Conservation (phyloP, 2,113 vertebrate species). For the Ibidorhyncha struthersii region DNA sequence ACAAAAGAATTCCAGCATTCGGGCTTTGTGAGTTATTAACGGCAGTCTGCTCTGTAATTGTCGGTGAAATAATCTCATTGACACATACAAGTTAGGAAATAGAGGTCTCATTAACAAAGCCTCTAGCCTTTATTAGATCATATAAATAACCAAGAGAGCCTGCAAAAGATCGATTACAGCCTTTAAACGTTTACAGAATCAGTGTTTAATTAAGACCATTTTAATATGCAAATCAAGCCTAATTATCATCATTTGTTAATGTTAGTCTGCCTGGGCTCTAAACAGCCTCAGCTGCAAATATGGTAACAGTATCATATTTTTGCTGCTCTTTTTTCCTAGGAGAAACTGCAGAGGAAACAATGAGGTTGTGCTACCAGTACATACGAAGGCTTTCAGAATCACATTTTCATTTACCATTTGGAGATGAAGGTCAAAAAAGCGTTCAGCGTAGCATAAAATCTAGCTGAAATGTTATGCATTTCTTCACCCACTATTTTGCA, state of each 20-base stretch:
- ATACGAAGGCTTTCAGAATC: not conserved
- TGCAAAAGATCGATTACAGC: slow-evolving; percentile 72
- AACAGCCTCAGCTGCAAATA: slow-evolving; percentile 62
- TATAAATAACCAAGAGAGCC: slow-evolving; percentile 74
- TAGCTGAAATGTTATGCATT: slow-evolving; percentile 24
- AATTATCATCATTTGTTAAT: slow-evolving; percentile 80
- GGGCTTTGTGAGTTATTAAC: not conserved
- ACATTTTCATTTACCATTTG: slow-evolving; percentile 13
- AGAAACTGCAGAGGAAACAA: slow-evolving; percentile 22
- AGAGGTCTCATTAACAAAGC: slow-evolving; percentile 67
- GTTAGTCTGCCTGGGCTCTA: slow-evolving; percentile 68
- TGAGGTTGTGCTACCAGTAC: not conserved
- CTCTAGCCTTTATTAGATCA: slow-evolving; percentile 70
- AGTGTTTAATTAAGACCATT: slow-evolving; percentile 81
- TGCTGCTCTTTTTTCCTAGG: not conserved
- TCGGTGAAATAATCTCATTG: slow-evolving; percentile 58
- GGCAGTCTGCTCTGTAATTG: slow-evolving; percentile 19
- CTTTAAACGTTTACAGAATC: slow-evolving; percentile 74
- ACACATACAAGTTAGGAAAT: slow-evolving; percentile 62
- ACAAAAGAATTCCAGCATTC: slow-evolving; percentile 10
- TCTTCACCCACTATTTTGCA: slow-evolving; percentile 33
- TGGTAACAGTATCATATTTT: slow-evolving; percentile 48
- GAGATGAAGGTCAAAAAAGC: slow-evolving; percentile 46
- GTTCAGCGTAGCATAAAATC: slow-evolving; percentile 44
- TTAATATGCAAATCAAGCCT: slow-evolving; percentile 79